Evolutionary conservation across 2,888 invertebrate genomes (phyloP).

Genomic region (Crematogaster levior): DNA sequence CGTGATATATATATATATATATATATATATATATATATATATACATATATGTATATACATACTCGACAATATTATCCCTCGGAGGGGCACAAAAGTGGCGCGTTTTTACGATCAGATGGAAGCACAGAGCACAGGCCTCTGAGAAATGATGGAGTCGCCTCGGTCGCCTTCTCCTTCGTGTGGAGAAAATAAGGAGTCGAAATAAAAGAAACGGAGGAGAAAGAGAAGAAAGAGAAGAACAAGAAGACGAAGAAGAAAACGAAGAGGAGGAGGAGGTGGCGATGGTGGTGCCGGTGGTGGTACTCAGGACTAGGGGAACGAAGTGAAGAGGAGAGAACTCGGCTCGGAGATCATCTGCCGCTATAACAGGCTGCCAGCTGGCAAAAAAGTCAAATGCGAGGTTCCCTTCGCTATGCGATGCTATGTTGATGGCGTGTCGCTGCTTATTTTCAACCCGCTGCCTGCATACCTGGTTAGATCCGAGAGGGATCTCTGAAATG

Average conservation of each 20-base stretch:
- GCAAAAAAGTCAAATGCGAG: slow-evolving; percentile 85
- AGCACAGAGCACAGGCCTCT: slow-evolving; percentile 66
- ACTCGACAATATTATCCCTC: slow-evolving; percentile 72
- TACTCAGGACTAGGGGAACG: slow-evolving; percentile 65
- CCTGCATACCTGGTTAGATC: slow-evolving; percentile 84
- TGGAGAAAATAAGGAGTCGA: slow-evolving; percentile 76
- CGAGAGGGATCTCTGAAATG: slow-evolving; percentile 81
- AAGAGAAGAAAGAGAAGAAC: slow-evolving; percentile 70
- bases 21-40: not conserved
- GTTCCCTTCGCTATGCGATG: slow-evolving; percentile 81
- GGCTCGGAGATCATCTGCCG: slow-evolving; percentile 83
- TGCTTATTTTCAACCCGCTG: slow-evolving; percentile 84
- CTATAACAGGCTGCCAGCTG: slow-evolving; percentile 85
- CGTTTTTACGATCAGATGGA: slow-evolving; percentile 77
- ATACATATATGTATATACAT: not conserved
- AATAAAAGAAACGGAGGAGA: slow-evolving; percentile 76
- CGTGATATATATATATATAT: not conserved
- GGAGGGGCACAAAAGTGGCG: slow-evolving; percentile 74
- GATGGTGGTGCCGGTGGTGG: slow-evolving; percentile 65
- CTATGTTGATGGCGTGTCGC: slow-evolving; percentile 84
- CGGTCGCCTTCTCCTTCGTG: slow-evolving; percentile 66
- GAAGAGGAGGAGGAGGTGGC: slow-evolving; percentile 51
- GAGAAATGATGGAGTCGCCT: slow-evolving; percentile 79
- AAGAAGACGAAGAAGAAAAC: slow-evolving; percentile 57
- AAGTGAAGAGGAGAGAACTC: slow-evolving; percentile 70